Percentiles rank a stretch among this genome's conserved stretches.
Conservation (phyloP, 2,888 invertebrate species). For the Pemphredon lugubris region DNA sequence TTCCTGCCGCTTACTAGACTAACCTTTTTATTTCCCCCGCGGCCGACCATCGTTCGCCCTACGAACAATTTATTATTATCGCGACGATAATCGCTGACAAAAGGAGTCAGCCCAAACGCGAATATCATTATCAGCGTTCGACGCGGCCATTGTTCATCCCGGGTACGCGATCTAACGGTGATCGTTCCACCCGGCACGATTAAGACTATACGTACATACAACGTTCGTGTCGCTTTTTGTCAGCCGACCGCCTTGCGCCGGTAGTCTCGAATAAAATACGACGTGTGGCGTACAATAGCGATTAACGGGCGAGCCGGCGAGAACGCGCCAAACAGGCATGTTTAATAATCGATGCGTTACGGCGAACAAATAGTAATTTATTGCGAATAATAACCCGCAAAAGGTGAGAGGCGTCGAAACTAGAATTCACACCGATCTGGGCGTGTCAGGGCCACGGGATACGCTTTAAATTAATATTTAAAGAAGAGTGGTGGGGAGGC, state of each 20-base stretch:
- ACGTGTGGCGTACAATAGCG: conserved; percentile 7
- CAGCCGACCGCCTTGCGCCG: no score
- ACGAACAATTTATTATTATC: conserved; percentile 32
- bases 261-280: conserved; percentile 3
- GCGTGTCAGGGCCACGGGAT: conserved; percentile 2
- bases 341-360: conserved; percentile 2
- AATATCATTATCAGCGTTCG: conserved; percentile 6
- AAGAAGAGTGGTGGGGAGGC: no score
- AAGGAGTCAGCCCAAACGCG: conserved; percentile 1
- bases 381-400: conserved; percentile 3
- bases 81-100: background rate
- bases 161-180: conserved; percentile 15
- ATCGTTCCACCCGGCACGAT: conserved; percentile 25
- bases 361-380: conserved; percentile 16
- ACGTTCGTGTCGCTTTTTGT: conserved; percentile 29
- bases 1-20: conserved; percentile 25
- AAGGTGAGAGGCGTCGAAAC: background rate
- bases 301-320: conserved; percentile 19
- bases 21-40: conserved; percentile 14
- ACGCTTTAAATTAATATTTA: conserved; percentile 9
- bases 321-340: background rate
- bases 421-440: background rate
- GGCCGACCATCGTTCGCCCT: no score
- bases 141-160: conserved; percentile 22
- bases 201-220: conserved; percentile 33